Base-by-base conservation (phyloP, 1,140 invertebrate species). In the Pogonomyrmex californicus region DNA sequence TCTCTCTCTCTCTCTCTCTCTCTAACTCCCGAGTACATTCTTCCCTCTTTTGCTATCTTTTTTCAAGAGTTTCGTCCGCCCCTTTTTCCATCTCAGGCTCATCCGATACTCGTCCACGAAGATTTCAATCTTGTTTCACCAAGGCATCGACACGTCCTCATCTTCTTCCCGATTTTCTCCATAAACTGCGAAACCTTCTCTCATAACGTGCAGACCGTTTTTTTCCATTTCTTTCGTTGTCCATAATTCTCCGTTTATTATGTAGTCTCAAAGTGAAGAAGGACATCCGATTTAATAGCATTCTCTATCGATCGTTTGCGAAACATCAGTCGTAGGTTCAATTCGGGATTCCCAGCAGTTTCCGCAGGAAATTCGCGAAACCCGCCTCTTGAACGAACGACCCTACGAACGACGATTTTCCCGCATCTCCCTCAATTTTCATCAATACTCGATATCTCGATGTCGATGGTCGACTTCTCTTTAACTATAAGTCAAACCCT, bases 51-150 rank as follows among this genome's bases (percentile, higher is more conserved):
- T 23, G 60, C 58, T 60, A 82, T 65, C 86, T 77, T 66, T 75
- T 71, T 68, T 86, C 49, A 78, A 77, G 78, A 86, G 87, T 87
- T 88, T 54, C 30, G 41, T 63, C 23, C 36, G 36, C 62, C 86
- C 86, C 78, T 63, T 92, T 91, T 90, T 88, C 88, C 89, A 92
- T 91, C 87, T 87, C 85, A 68, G 47, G 76, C 81, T 93, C 92
- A 91, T 91, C 88, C 90, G 88, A 92, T 92, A 90, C 91, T 91
- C 91, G 88, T 92, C 81, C 87, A 81, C 89, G 82, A 90, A 93
- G 90, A 93, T 93, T 93, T 93, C 91, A 93, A 93, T 93, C 92
- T 93, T 93, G 91, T 93, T 93, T 91, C 88, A 91, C 70, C 89
- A 81, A 87, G 56, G 90, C 92, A 91, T 92, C 88, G 88, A 88